These are phyloP conservation scores for Onthophagus taurus DNA, from an alignment of 1,140 invertebrate genomes.

Conservation along the genomic window DNA sequence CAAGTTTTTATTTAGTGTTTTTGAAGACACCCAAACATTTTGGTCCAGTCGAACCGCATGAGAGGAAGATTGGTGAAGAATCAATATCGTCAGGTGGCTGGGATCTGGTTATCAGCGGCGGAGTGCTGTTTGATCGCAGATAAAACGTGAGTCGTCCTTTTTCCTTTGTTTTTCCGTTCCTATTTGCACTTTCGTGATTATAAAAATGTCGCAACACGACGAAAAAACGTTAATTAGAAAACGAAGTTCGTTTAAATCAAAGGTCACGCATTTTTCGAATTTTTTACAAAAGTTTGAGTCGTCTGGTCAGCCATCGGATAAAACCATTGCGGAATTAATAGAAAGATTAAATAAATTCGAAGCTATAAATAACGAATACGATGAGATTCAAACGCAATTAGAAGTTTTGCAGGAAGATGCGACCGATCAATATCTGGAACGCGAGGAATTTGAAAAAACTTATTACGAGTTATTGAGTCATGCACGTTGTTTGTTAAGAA, in stretches of 20 bases:
- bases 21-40: too few relatives aligned
- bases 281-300: neutral
- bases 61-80: too few relatives aligned
- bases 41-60: too few relatives aligned
- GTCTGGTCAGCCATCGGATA: neutral
- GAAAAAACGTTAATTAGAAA: neutral
- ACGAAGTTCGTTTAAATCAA: conserved; percentile 2
- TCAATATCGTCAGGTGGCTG: too few relatives aligned
- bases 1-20: too few relatives aligned
- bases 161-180: too few relatives aligned
- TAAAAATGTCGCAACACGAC: too few relatives aligned
- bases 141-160: too few relatives aligned
- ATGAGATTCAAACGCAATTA: conserved; percentile 5
- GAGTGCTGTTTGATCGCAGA: too few relatives aligned
- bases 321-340: neutral
- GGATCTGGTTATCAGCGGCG: too few relatives aligned
- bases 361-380: neutral
- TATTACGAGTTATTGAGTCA: neutral
- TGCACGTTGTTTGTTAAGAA: neutral
- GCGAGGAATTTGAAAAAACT: conserved; percentile 4
- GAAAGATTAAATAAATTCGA: neutral
- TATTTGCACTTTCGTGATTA: too few relatives aligned
- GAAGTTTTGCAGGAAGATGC: neutral
- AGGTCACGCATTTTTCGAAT: neutral
- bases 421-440: neutral